Evolutionary conservation across 2,797 vertebrate species (phyloP), one percentile per base, ranked within the genome.

Genomic region (Malacoraja senta): DNA sequence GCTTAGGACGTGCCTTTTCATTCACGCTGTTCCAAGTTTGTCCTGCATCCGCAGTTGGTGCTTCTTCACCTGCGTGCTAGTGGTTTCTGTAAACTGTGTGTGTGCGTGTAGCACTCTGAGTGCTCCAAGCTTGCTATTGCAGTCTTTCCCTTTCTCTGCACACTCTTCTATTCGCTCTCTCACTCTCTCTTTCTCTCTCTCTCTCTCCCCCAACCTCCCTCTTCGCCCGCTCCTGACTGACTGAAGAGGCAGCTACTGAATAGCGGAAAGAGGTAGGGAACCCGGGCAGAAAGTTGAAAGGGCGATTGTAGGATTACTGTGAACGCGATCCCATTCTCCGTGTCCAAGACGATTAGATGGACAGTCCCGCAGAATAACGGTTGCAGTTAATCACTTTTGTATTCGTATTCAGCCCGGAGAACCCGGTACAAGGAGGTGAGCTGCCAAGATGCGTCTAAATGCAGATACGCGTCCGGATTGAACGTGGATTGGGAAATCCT

Each of bases 111-210:
- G 98, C 98, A 97, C 97, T 96, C 95, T 95, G 98, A 97, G 96
- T 97, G 97, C 97, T 96, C 98, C 98, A 96, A 97, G 97, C 98
- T 98, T 98, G 97, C 98, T 98, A 98, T 98, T 98, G 97, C 98
- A 97, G 98, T 97, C 97, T 96, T 96, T 94, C 96, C 94, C 95
- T 94, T 95, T 93, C 94, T 93, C 94, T 84, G 44, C 93, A 83
- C 76, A 72, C 94, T 94, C 94, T 94, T 94, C 94, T 94, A 95
- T 96, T 95, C 95, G 95, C 94, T 95, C 93, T 94, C 94, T 94
- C 94, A 93, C 94, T 94, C 95, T 94, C n/a, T n/a, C 77, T 8
- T n/a, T 32, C 29, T 17, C 77, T 79, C 35, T 79, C 76, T 4
- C n/a, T 15, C 26, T 78, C 29, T 10, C 29, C 24, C 0, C 61